These are phyloP conservation scores for Chloroceryle aenea DNA, from an alignment of 2,113 vertebrate species.

Conservation along the genomic window DNA sequence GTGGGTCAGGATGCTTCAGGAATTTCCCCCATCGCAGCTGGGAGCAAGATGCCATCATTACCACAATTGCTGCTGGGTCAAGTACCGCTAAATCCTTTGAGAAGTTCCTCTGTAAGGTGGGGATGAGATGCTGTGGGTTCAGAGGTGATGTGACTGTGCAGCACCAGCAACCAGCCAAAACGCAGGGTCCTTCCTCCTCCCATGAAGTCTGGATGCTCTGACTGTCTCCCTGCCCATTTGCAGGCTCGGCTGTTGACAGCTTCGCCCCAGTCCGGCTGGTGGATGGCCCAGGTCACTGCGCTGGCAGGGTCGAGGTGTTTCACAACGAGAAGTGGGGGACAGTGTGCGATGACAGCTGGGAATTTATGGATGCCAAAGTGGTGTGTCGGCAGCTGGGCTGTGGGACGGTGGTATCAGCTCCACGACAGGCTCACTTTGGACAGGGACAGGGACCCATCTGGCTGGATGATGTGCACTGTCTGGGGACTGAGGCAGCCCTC, in stretches of 20 bases:
- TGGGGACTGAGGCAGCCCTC: background rate
- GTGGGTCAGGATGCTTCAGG: background rate
- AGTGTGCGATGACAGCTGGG: slow-evolving; percentile 20
- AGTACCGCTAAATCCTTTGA: no score
- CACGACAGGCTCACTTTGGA: background rate
- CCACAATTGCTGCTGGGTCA: background rate
- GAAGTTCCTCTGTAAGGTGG: background rate
- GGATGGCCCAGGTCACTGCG: background rate
- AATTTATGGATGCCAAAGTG: background rate
- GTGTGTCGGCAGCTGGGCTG: slow-evolving; percentile 60
- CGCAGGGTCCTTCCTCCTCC: background rate
- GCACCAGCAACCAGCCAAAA: rapidly evolving
- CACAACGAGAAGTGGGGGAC: slow-evolving; percentile 38
- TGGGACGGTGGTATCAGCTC: background rate
- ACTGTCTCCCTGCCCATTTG: background rate
- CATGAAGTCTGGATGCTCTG: background rate
- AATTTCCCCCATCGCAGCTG: no score
- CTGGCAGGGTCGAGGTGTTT: slow-evolving; percentile 44
- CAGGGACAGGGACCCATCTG: slow-evolving; percentile 16
- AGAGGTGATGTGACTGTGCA: rapidly evolving
- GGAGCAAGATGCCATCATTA: background rate
- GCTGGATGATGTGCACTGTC: background rate
- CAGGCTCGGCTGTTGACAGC: background rate
- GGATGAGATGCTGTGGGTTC: background rate
- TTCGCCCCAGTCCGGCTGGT: background rate